Evolutionary conservation across 1,140 invertebrate species (phyloP), one percentile per base, ranked within the genome.

Genomic region (Theocolax elegans): DNA sequence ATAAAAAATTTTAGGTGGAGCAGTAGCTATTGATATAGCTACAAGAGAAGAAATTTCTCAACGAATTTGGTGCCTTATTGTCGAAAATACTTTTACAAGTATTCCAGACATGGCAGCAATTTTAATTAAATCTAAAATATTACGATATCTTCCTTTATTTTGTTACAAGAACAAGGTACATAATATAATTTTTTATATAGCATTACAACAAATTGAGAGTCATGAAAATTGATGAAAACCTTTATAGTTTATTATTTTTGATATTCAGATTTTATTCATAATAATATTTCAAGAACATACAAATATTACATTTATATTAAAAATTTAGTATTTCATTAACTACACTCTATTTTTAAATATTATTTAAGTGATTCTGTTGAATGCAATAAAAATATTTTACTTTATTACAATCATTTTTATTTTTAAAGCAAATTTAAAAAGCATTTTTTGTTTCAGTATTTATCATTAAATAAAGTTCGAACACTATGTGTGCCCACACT

Each of bases 1-100:
- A 44, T 35, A 48, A 15, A 44, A 1, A 15, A 54, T 72, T 80
- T 53, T 71, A 92, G 93, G 93, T 77, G 95, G 94, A 46, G 94
- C 94, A 17, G 91, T 97, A 25, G 94, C 93, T 0, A 93, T 97
- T 75, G 93, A 97, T 85, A 87, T 97, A 72, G 92, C 93, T 15
- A 89, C 90, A 51, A 90, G 91, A 71, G 83, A 90, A 51, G 89
- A 93, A 71, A 93, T 93, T 81, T 84, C 86, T 44, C 89, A 89
- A 80, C 93, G 91, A 86, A 91, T 97, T 67, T 92, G 92, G 89
- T 95, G 92, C 76, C 83, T 97, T 72, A 90, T 98, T 74, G 87
- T 98, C 29, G 96, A 98, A 86, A 98, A 98, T 81, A 97, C 96
- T 44, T 98, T 98, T 79, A 97, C 95, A 9, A 95, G 93, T 79